Percentiles rank a stretch among this genome's conserved stretches.
Evolutionary conservation across 1,140 invertebrate species (phyloP).

Genomic region (Ladona fulva): DNA sequence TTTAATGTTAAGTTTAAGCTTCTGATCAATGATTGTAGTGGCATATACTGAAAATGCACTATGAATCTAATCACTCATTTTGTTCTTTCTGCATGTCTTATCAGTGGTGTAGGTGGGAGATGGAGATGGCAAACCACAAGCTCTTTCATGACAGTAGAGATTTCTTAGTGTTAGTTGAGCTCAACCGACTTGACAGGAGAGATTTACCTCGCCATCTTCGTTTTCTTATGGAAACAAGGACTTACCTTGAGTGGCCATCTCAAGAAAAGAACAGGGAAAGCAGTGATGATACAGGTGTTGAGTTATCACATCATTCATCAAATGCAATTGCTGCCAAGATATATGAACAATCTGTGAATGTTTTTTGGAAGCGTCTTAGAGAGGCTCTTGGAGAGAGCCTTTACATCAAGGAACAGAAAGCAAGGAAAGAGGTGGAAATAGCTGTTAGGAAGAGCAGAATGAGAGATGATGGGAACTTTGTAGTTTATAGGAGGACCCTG

Average conservation of each 20-base stretch:
- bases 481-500: no score
- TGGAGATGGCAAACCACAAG: slow-evolving; percentile 21
- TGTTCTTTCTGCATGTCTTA: background rate
- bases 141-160: slow-evolving; percentile 13
- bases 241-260: slow-evolving; percentile 18
- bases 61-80: no score
- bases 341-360: background rate
- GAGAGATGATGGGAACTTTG: background rate
- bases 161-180: slow-evolving; percentile 19
- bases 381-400: slow-evolving; percentile 16
- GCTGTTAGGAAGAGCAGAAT: background rate
- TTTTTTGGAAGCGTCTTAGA: slow-evolving; percentile 16
- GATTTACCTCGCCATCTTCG: slow-evolving; percentile 15
- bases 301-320: background rate
- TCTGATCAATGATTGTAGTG: no score
- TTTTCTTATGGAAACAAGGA: slow-evolving; percentile 17
- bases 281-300: background rate
- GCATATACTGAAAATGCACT: no score
- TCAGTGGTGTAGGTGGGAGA: slow-evolving; percentile 20
- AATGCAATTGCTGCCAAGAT: background rate
- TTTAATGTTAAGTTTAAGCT: no score
- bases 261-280: background rate
- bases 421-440: background rate
- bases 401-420: background rate
- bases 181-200: slow-evolving; percentile 14